These are phyloP conservation scores for Hipposideros larvatus DNA, from an alignment of 2,797 vertebrate species.

Conservation along the genomic window DNA sequence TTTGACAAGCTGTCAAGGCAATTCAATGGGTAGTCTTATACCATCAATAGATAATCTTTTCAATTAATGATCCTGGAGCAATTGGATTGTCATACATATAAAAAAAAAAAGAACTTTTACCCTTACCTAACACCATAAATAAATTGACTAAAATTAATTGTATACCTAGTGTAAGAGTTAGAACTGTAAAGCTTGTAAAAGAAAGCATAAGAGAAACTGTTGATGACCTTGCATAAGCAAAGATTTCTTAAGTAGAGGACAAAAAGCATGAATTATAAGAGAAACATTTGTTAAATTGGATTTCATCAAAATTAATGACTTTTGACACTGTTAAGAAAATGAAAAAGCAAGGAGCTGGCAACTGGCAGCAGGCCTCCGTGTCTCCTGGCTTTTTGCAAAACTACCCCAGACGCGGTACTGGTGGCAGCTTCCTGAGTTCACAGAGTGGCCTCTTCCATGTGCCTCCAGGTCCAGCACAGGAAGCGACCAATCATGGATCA, in stretches of 20 bases:
- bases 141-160: neutral
- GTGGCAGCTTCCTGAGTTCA: too few species aligned
- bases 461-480: too few species aligned
- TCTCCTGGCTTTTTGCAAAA: too few species aligned
- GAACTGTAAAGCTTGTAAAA: neutral
- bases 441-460: too few species aligned
- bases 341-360: too few species aligned
- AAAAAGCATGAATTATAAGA: neutral
- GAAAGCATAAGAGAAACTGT: neutral
- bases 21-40: neutral
- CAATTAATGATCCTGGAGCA: neutral
- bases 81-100: neutral
- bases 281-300: neutral
- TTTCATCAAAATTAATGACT: conserved; percentile 24
- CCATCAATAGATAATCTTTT: neutral
- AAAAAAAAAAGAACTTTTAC: neutral
- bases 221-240: neutral
- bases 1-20: neutral
- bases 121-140: neutral
- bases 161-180: neutral
- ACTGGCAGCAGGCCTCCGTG: too few species aligned
- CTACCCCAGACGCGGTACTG: too few species aligned
- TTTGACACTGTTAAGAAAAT: neutral
- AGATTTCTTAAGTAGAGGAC: neutral
- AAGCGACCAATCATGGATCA: too few species aligned